Percentiles rank a stretch among this genome's conserved stretches.
These are phyloP conservation scores for Petroica traversi DNA, from an alignment of 2,113 vertebrate genomes.

Conservation along the genomic window DNA sequence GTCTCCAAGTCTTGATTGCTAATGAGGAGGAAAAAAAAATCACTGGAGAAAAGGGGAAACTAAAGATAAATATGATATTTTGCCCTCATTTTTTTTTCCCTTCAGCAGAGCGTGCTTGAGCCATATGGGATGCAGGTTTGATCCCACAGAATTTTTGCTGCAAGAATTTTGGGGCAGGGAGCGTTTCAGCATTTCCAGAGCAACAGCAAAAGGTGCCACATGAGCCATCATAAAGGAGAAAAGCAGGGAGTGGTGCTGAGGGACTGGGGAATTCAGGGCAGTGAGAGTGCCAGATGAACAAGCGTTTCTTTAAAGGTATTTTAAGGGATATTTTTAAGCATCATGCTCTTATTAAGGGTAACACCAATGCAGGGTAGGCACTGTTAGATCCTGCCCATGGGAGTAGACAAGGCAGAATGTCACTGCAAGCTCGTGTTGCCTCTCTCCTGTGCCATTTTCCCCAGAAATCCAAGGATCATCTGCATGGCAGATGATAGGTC, in stretches of 20 bases:
- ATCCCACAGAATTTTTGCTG: not conserved
- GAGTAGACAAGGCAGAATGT: not conserved
- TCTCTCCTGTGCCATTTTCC: not conserved
- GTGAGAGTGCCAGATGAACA: not conserved
- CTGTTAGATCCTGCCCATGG: not conserved
- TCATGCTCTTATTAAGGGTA: not conserved
- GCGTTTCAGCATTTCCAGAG: not conserved
- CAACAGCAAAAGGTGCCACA: not conserved
- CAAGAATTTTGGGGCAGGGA: not conserved
- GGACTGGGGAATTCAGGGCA: not conserved
- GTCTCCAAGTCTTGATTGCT: not conserved
- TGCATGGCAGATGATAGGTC: not conserved
- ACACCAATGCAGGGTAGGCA: not conserved
- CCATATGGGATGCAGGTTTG: not conserved
- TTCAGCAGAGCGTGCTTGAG: not conserved
- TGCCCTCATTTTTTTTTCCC: not conserved
- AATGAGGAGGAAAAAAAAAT: slow-evolving; percentile 26
- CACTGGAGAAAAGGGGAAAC: not conserved
- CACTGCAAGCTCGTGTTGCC: not conserved
- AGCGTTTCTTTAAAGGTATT: not conserved
- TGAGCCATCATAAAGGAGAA: not conserved
- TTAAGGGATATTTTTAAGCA: not conserved
- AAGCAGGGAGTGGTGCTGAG: not conserved
- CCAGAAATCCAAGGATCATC: not conserved
- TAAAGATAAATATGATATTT: not conserved